Evolutionary conservation across 2,888 invertebrate species (phyloP).

Genomic region (Xylocampa areola): DNA sequence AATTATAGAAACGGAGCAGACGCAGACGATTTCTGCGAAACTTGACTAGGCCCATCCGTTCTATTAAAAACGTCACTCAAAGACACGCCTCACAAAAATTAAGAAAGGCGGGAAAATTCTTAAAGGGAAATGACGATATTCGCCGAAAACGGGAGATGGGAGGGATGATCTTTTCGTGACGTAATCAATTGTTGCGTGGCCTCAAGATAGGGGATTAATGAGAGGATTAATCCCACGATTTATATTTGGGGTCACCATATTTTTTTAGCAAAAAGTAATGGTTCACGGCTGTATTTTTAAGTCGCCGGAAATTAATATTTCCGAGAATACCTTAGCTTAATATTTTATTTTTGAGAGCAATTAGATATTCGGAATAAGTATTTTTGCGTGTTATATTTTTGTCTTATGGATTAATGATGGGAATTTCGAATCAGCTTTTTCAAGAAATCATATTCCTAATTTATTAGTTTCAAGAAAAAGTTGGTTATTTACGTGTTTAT

Average conservation of each 20-base stretch:
- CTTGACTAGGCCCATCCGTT: too few species aligned
- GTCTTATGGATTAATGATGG: constrained; percentile 32
- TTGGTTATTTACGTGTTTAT: background rate
- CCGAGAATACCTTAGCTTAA: constrained; percentile 56
- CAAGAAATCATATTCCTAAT: constrained; percentile 1
- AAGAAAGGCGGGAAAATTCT: constrained; percentile 32
- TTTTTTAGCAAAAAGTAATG: constrained; percentile 64
- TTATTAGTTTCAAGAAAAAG: background rate
- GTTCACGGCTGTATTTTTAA: constrained; percentile 60
- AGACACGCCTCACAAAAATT: constrained; percentile 3
- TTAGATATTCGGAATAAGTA: constrained; percentile 43
- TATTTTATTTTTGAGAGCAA: constrained; percentile 51
- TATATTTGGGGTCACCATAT: constrained; percentile 56
- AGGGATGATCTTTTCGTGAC: constrained; percentile 53
- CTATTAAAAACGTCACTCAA: background rate
- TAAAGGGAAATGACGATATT: constrained; percentile 40
- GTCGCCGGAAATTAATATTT: constrained; percentile 71
- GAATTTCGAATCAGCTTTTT: constrained; percentile 41
- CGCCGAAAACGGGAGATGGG: constrained; percentile 27
- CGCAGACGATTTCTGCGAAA: too few species aligned
- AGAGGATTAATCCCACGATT: constrained; percentile 61
- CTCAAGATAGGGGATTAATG: constrained; percentile 61
- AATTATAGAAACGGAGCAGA: too few species aligned
- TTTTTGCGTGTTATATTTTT: constrained; percentile 43
- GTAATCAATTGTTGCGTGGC: constrained; percentile 53